Evolutionary conservation across 2,797 vertebrate genomes (phyloP).

Genomic region (Discoglossus pictus): DNA sequence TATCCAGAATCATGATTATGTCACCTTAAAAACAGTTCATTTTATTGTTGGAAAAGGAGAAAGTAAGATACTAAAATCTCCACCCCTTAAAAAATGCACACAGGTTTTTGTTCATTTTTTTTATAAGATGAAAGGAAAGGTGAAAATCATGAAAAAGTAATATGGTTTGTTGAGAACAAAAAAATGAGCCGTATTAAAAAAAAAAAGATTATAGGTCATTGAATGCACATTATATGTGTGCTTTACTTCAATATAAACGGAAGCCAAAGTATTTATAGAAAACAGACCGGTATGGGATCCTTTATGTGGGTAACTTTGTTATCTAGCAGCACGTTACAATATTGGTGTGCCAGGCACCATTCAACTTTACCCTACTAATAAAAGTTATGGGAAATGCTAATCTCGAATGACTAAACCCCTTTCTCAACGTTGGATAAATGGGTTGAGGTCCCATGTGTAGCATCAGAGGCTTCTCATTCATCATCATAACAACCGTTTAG

Average conservation of each 20-base stretch:
- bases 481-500: constrained; percentile 75
- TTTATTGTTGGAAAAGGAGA: constrained; percentile 12
- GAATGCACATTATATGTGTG: neutral
- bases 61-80: neutral
- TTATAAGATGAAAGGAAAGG: neutral
- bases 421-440: constrained; percentile 55
- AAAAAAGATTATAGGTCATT: neutral
- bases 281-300: neutral
- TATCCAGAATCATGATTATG: constrained; percentile 18
- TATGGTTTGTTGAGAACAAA: constrained; percentile 2
- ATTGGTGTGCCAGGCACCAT: neutral
- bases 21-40: constrained; percentile 33
- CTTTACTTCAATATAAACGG: neutral
- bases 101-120: constrained; percentile 1
- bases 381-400: constrained; percentile 13
- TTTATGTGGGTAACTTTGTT: constrained; percentile 7
- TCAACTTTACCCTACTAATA: constrained; percentile 11
- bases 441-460: constrained; percentile 63
- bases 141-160: neutral
- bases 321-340: neutral
- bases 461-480: constrained; percentile 66
- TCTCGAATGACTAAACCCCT: constrained; percentile 14
- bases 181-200: neutral
- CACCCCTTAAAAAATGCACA: constrained; percentile 1
- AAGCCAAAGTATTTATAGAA: neutral